These are phyloP conservation scores for Pogona vitticeps DNA, from an alignment of 2,113 vertebrate genomes.

Conservation along the genomic window DNA sequence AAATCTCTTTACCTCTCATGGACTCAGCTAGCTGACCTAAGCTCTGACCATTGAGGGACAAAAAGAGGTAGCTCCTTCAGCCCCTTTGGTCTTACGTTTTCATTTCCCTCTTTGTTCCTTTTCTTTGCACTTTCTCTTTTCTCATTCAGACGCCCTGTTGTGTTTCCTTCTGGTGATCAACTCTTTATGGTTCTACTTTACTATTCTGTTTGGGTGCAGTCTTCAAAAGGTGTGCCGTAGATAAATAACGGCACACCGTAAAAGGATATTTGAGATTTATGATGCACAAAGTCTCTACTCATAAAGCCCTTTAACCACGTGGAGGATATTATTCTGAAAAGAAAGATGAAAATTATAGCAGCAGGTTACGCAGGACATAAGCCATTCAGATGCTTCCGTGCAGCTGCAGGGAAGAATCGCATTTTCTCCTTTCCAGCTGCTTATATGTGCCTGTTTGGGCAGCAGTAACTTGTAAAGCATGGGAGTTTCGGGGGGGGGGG, in stretches of 20 bases:
- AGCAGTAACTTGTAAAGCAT: background rate
- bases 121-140: background rate
- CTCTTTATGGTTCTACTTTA: background rate
- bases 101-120: background rate
- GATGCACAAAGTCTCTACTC: background rate
- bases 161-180: background rate
- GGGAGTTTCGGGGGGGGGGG: background rate
- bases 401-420: no score
- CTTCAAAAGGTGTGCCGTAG: background rate
- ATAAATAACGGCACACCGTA: background rate
- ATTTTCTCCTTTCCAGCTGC: background rate
- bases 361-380: background rate
- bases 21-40: background rate
- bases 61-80: background rate
- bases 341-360: background rate
- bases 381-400: background rate
- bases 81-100: background rate
- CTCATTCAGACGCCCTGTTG: background rate
- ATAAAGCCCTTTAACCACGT: background rate
- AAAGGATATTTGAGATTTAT: slow-evolving; percentile 12
- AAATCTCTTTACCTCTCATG: background rate
- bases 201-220: background rate
- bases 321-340: background rate
- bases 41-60: background rate
- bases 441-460: background rate